A percentile compares a stretch with the other conserved stretches of the same genome.
Evolutionary conservation across 2,888 invertebrate genomes (phyloP).

Genomic region (Phrixothrix hirtus): DNA sequence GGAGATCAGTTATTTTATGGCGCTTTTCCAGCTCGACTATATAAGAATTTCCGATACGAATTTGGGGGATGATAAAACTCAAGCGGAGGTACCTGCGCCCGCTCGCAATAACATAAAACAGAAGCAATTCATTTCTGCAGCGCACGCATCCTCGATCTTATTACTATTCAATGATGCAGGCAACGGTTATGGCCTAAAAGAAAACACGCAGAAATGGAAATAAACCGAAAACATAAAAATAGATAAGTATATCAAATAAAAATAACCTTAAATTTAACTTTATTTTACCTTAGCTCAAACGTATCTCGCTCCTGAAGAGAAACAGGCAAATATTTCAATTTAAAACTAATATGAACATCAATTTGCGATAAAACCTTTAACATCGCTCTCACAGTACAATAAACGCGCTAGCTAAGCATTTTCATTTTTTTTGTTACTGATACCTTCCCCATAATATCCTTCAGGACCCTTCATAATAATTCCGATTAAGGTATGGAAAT

Average conservation of each 20-base stretch:
- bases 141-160: conserved; percentile 55
- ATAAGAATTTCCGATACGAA: conserved; percentile 40
- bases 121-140: conserved; percentile 53
- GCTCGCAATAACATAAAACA: conserved; percentile 51
- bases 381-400: too few species aligned
- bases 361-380: too few species aligned
- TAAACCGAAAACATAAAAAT: conserved; percentile 29
- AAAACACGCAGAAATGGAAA: conserved; percentile 30
- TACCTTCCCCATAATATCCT: too few species aligned
- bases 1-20: conserved; percentile 54
- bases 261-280: conserved; percentile 3
- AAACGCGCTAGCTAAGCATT: too few species aligned
- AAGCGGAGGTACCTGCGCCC: conserved; percentile 44
- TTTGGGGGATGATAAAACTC: conserved; percentile 36
- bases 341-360: too few species aligned
- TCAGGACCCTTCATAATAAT: too few species aligned
- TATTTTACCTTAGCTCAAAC: too few species aligned
- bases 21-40: conserved; percentile 42
- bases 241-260: conserved; percentile 26
- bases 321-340: too few species aligned
- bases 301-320: too few species aligned
- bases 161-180: conserved; percentile 58
- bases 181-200: conserved; percentile 48
- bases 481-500: too few species aligned
- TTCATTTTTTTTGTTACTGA: too few species aligned